phyloP scores from a whole-genome alignment of 2,888 invertebrate genomes.

The Habrosyne pyritoides region DNA sequence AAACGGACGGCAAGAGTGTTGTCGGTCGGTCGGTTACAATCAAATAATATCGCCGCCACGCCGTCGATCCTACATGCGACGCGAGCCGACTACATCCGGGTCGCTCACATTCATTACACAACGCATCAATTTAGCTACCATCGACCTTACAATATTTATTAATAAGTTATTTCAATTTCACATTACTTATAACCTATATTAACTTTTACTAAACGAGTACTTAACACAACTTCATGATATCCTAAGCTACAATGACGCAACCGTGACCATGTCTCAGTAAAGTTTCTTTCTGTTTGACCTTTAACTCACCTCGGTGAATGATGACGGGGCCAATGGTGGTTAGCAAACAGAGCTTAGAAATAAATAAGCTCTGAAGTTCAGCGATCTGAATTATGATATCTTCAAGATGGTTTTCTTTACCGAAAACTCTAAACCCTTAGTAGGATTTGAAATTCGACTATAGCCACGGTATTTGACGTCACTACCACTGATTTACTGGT shows the following conservation, averaged over 20 bases:
- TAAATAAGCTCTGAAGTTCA: too few relatives aligned
- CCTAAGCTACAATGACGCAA: neutral
- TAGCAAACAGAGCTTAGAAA: too few relatives aligned
- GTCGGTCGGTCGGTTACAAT: neutral
- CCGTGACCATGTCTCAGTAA: too few relatives aligned
- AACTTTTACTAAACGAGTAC: neutral
- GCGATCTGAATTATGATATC: too few relatives aligned
- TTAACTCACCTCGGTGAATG: too few relatives aligned
- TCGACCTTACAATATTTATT: conserved; percentile 1
- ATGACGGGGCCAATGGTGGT: too few relatives aligned
- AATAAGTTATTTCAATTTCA: neutral
- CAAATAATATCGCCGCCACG: neutral
- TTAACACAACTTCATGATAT: neutral
- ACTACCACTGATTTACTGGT: too few relatives aligned
- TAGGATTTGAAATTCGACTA: too few relatives aligned
- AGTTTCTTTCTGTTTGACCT: too few relatives aligned
- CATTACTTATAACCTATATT: conserved; percentile 1
- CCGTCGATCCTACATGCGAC: neutral
- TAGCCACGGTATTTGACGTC: too few relatives aligned
- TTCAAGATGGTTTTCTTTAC: too few relatives aligned
- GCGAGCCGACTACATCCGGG: neutral
- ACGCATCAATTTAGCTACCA: neutral
- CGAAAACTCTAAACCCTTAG: too few relatives aligned
- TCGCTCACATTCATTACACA: neutral
- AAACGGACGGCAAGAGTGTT: neutral